phyloP scores from a whole-genome alignment of 2,797 vertebrate species.

The Tenualosa ilisha region DNA sequence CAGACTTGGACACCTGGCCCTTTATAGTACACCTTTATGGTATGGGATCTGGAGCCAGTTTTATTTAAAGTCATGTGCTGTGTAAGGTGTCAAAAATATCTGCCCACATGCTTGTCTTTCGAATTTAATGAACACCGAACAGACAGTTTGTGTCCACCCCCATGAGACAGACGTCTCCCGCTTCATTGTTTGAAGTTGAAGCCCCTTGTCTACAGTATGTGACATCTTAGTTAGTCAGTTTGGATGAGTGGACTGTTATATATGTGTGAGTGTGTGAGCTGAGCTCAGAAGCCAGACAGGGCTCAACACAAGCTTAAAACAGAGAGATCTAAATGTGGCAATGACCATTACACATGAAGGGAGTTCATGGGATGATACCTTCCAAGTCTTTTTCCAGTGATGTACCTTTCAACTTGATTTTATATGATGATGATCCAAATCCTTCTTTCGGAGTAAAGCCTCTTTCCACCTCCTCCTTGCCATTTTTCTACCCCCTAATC shows the following conservation, averaged over 20 bases:
- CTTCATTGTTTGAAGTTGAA: background rate
- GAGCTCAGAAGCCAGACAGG: background rate
- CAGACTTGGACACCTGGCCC: no score
- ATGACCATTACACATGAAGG: background rate
- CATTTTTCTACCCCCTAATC: background rate
- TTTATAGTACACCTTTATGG: no score
- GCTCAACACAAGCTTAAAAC: background rate
- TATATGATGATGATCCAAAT: conserved; percentile 9
- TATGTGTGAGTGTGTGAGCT: background rate
- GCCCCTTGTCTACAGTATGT: background rate
- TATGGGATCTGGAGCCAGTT: no score
- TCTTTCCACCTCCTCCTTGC: conserved; percentile 6
- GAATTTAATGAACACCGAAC: background rate
- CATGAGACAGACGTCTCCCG: background rate
- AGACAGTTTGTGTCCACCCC: background rate
- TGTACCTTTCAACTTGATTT: background rate
- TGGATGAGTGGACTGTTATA: background rate
- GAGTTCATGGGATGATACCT: background rate
- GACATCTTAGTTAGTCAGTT: background rate
- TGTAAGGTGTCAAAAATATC: background rate
- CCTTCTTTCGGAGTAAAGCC: conserved; percentile 3
- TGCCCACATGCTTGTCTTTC: background rate
- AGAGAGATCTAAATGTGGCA: background rate
- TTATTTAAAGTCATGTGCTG: no score
- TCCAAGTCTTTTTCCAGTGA: background rate